These are phyloP conservation scores for Halichondria panicea DNA, from an alignment of 37 sponge, comb jelly and placozoan genomes.

Conservation along the genomic window DNA sequence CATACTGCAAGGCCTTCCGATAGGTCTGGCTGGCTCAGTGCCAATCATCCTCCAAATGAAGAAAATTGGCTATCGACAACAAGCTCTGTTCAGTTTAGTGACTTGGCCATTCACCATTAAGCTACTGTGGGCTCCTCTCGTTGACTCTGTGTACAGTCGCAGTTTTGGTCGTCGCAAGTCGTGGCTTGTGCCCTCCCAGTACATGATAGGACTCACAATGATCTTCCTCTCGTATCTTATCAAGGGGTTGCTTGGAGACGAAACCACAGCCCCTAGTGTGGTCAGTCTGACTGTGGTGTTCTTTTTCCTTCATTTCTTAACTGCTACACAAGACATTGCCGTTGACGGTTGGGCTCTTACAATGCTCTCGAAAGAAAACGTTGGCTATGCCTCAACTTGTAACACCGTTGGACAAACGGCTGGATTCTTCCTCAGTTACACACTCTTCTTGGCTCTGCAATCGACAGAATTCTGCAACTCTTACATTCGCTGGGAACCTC, in stretches of 20 bases:
- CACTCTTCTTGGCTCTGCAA: conserved; percentile 91
- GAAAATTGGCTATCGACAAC: conserved; percentile 84
- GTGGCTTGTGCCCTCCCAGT: conserved; percentile 94
- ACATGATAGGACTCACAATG: conserved; percentile 79
- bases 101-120: conserved; percentile 92
- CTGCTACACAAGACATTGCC: conserved; percentile 97
- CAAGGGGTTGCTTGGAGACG: conserved; percentile 46
- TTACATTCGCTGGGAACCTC: conserved; percentile 67
- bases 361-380: conserved; percentile 83
- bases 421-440: conserved; percentile 94
- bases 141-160: conserved; percentile 80
- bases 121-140: conserved; percentile 98
- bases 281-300: conserved; percentile 67
- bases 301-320: conserved; percentile 80
- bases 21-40: conserved; percentile 84
- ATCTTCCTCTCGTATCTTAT: conserved; percentile 68
- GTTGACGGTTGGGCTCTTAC: conserved; percentile 99
- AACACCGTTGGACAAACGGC: conserved; percentile 95
- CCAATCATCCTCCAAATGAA: conserved; percentile 90
- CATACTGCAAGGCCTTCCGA: conserved; percentile 89
- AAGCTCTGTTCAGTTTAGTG: conserved; percentile 87
- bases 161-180: conserved; percentile 90
- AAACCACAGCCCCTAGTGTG: conserved; percentile 42
- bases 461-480: conserved; percentile 91
- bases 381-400: conserved; percentile 95